Evolutionary conservation across 2,888 invertebrate species (phyloP), one percentile per base, ranked within the genome.

Genomic region (Lamproptera curius): DNA sequence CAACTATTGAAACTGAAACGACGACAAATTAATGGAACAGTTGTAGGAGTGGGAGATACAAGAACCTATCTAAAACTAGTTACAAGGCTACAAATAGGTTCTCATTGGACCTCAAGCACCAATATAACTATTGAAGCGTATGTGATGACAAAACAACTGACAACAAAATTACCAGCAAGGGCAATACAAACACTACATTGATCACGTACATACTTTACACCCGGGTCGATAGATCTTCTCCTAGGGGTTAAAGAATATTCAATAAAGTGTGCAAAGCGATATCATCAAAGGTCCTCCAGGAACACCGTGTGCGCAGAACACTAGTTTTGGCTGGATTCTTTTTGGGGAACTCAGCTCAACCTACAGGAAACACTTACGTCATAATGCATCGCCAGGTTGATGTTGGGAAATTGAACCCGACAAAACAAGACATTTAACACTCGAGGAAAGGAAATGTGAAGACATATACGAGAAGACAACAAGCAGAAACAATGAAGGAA

Each of bases 261-360:
- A 15, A 39, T n/a, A 53, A 20, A 58, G 56, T 20, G 1, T 58
- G 14, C 38, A 52, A 48, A 3, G 36, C 2, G 42, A 51, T 10
- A 3, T 57, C 17, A 55, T 59, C 42, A 56, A 54, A 33, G 54
- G 57, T 38, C 55, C 57, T 14, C 50, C 51, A 17, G 57, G 55
- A 2, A 38, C 55, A 4, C 54, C 54, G 15, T 51, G 54, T 34
- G 60, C 62, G 4, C 60, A 60, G n/a, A n/a, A n/a, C n/a, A 60
- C 56, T 6, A 53, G 26, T 41, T 54, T 61, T 10, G 60, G 59
- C n/a, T 62, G 58, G 59, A 56, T 59, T 23, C 23, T 62, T 28
- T 55, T 53, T 37, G 60, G 58, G 38, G 42, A 51, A n/a, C n/a
- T n/a, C n/a, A n/a, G n/a, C n/a, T n/a, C n/a, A n/a, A n/a, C n/a